Evolutionary conservation across 2,888 invertebrate genomes (phyloP), one percentile per base, ranked within the genome.

Genomic region (Drosophila imparisetae): DNA sequence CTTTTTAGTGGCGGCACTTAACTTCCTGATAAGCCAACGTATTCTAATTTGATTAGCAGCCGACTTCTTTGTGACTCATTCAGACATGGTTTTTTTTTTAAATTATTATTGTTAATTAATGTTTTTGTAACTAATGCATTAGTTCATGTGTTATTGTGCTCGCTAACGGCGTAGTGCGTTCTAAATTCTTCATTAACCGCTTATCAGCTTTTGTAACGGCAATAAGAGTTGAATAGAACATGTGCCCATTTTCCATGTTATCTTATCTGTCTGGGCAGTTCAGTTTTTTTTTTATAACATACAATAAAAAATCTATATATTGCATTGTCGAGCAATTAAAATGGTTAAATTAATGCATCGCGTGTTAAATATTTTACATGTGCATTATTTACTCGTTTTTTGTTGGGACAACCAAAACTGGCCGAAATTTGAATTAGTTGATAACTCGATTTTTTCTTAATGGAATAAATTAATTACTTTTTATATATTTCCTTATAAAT

Each of bases 191-290:
- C 34, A 8, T 34, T 66, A 53, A 42, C 62, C 57, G 42, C 59
- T 81, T 81, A 81, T 81, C 81, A 78, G 67, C 42, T 42, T 45
- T 38, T 49, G 53, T 59, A 54, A 21, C 65, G 55, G 67, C 65
- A 62, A 62, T 60, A 24, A 48, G 3, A n/a, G 6, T 11, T n/a
- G 1, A n/a, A 38, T 53, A 30, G n/a, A 50, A 30, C 4, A 15
- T 71, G 58, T 54, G 29, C 67, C 58, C 50, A 50, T 32, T 71
- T 64, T 11, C n/a, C 11, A 6, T 32, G 48, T 50, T 18, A 2
- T 21, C 66, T 81, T 81, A 78, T 78, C 81, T 32, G 52, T 34
- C 27, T 10, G 38, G 32, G 13, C 42, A 6, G 38, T 57, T 57
- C 38, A 55, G 34, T 61, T 29, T 66, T 66, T 52, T 29, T 38